Evolutionary conservation across 2,888 invertebrate species (phyloP), one percentile per base, ranked within the genome.

Genomic region (Trichogramma evanescens): DNA sequence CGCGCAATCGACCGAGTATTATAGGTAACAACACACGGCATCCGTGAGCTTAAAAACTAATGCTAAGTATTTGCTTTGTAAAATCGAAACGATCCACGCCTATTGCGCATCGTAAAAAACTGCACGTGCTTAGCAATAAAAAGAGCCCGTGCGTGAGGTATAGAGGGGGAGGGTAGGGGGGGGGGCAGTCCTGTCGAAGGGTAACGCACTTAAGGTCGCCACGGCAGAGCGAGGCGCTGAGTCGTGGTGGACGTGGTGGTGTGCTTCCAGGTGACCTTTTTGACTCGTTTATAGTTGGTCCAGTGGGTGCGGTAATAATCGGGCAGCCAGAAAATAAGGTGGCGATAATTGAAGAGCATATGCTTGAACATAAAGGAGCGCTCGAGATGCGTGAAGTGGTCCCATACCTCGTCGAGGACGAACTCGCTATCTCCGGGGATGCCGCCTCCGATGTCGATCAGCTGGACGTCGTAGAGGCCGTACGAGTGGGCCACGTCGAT

Each of bases 401-500:
- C 9, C 54, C 60, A 61, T 67, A 82, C 80, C 74, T 80, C 77
- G 58, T 80, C 75, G 61, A 83, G 77, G 8, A 78, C 68, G 53
- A 78, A 65, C 46, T 74, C 74, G 5, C 70, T 74, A 6, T 71
- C 69, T 2, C 84, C 84, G 10, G 82, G 81, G 67, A 82, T 83
- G 49, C 85, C 85, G 7, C 85, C 85, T 3, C 86, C 86, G 65
- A 86, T 81, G 70, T 86, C 86, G 58, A 76, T 71, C 53, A 86
- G 71, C 44, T 83, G 71, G 26, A 76, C 72, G 71, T 83, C 80
- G 9, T 78, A 66, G 69, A 80, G 82, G 9, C 84, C 85, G 52
- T 82, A 69, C 4, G 75, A 67, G 41, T 71, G 68, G 0, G 80
- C 83, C 41, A 79, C 69, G 60, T 82, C 78, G 71, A 84, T 82